Conservation (phyloP, 35 echinoderm and acorn worm genomes). For the Apostichopus californicus region DNA sequence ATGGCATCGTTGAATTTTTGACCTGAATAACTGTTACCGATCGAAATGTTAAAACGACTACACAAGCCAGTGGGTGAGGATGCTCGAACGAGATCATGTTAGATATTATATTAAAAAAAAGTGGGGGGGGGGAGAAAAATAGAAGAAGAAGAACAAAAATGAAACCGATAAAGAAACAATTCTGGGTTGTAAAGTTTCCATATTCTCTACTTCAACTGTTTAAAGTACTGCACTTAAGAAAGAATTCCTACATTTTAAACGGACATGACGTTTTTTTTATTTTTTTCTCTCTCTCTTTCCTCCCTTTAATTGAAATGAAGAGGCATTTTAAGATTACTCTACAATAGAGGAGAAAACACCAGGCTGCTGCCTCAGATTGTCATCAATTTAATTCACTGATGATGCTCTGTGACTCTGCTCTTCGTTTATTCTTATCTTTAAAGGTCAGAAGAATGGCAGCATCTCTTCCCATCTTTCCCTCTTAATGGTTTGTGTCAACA, state of each 20-base stretch:
- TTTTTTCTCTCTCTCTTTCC: neutral
- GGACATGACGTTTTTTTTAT: neutral
- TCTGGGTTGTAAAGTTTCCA: too few relatives aligned
- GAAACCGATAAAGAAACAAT: too few relatives aligned
- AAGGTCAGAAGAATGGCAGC: neutral
- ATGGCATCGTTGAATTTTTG: too few relatives aligned
- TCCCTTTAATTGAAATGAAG: neutral
- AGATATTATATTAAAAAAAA: too few relatives aligned
- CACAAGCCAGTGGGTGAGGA: too few relatives aligned
- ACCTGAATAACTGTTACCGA: too few relatives aligned
- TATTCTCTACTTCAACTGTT: too few relatives aligned
- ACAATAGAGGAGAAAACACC: neutral
- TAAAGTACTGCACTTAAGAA: neutral
- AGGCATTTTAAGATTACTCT: neutral
- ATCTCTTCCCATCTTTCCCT: neutral
- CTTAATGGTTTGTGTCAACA: slow-evolving; percentile 50
- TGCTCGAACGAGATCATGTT: too few relatives aligned
- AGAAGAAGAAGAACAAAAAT: too few relatives aligned
- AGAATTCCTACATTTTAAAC: neutral
- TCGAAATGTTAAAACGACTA: too few relatives aligned
- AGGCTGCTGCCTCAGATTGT: neutral
- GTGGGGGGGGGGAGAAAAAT: too few relatives aligned
- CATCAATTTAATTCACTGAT: neutral
- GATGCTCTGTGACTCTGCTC: neutral
- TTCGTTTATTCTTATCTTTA: neutral